Base-by-base conservation (phyloP, 2,797 vertebrate genomes). In the Coranthus polyacanthus region DNA sequence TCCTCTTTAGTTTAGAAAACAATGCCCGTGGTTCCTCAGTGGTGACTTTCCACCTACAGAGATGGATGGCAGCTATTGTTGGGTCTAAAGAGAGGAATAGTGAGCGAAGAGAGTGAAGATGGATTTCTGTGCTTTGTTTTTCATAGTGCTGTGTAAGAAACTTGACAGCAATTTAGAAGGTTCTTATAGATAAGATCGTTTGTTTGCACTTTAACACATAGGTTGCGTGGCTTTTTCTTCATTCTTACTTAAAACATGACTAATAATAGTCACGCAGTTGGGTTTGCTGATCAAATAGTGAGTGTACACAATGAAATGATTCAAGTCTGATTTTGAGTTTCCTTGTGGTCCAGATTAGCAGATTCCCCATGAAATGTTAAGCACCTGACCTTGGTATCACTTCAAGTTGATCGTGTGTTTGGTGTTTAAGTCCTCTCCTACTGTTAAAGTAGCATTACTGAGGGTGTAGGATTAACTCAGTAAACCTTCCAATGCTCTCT, bases 371-470 rank as follows among this genome's bases (percentile, higher is more conserved):
- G 62, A 87, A 83, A 84, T 56, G 67, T 78, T 75, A 70, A 78
- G 78, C 12, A 17, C 16, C 10, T 26, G 51, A 50, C 11, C 65
- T 82, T 13, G 0, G 61, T 77, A 85, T 88, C 83, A 72, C 79
- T 79, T 79, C 52, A 82, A 75, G 68, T 85, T 9, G 37, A 87
- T 85, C 52, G 79, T 62, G 80, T 82, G 82, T 88, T 88, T 90
- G 75, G 76, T 68, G 75, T 77, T 37, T 84, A 88, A 91, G 77
- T 84, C 82, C 64, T 70, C 66, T 86, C 72, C 77, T 79, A 77
- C 83, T 86, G 87, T 76, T 85, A 86, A 87, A 90, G 84, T 15
- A 85, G 86, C 70, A 84, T 89, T 87, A 88, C 73, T 51, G 65
- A 60, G 64, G 73, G 73, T 79, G 79, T 81, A 74, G 81, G 86